These are phyloP conservation scores for Brachionus calyciflorus DNA, from an alignment of 1,140 invertebrate genomes.

Conservation along the genomic window DNA sequence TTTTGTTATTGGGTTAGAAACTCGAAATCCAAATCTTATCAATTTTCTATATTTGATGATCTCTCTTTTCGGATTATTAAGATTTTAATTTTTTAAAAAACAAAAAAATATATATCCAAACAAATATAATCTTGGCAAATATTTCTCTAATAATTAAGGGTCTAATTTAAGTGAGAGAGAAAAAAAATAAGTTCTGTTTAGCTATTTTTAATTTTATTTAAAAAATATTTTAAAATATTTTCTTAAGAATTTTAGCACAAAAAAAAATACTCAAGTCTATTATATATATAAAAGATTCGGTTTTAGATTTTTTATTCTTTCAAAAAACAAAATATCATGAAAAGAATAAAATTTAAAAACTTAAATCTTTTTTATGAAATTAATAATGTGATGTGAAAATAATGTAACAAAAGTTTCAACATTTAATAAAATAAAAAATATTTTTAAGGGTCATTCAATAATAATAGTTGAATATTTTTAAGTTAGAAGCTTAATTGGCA, in stretches of 20 bases:
- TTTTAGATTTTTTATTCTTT: no score
- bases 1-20: no score
- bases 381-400: no score
- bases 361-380: no score
- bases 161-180: neutral
- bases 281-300: conserved; percentile 8
- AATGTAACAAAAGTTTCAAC: no score
- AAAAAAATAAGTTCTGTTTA: conserved; percentile 19
- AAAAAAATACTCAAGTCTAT: neutral
- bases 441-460: no score
- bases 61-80: neutral
- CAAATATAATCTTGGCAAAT: conserved; percentile 33
- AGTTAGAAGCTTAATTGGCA: no score
- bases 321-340: no score
- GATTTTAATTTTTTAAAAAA: conserved; percentile 2
- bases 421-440: no score
- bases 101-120: neutral
- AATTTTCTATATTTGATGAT: neutral
- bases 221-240: conserved; percentile 15
- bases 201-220: conserved; percentile 17
- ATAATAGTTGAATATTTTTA: no score
- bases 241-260: neutral
- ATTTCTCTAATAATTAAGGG: neutral
- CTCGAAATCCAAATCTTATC: conserved; percentile 6
- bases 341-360: no score